Evolutionary conservation across 2,113 vertebrate species (phyloP), one percentile per base, ranked within the genome.

Genomic region (Psettodes erumei): DNA sequence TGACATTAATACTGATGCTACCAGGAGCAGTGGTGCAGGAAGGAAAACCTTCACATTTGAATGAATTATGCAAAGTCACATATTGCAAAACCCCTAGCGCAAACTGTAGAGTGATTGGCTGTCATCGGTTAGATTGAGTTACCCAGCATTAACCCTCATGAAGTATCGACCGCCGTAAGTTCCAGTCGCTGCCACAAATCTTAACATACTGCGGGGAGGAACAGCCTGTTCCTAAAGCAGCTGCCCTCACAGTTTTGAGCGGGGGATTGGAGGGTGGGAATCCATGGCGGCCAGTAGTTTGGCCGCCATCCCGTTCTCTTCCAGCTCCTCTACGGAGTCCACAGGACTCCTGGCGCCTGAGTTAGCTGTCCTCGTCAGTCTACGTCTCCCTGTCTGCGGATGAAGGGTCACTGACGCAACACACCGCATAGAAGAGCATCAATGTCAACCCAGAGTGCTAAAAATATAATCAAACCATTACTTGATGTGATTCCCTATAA

Each of bases 111-210:
- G 51, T 37, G 28, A 61, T 51, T 74, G 30, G 27, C 80, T 75
- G 77, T 83, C 79, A 78, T 18, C 83, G 12, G 53, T 59, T 28
- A 51, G 63, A 58, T 79, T 75, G 32, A 72, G 60, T 80, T 75
- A 67, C 75, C 4, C 9, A 1, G 6, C 23, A 32, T 54, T 50
- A 47, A 62, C 38, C 45, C 33, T 54, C 51, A 51, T 68, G 4
- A 68, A 68, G 32, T 58, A 66, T 68, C 54, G 13, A 18, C 51
- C 21, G 23, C 32, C 59, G 12, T 61, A n/a, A 11, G 13, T 64
- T 59, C 37, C 19, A n/a, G 12, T 25, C 3, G 1, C 28, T 19
- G 3, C 28, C 1, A 68, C 53, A 68, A 47, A 71, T 47, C 35
- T 54, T 38, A 25, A 12, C 23, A 13, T 7, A 32, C 32, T n/a